Base-by-base conservation (phyloP, 2,113 vertebrate species). In the Chrysemys picta region DNA sequence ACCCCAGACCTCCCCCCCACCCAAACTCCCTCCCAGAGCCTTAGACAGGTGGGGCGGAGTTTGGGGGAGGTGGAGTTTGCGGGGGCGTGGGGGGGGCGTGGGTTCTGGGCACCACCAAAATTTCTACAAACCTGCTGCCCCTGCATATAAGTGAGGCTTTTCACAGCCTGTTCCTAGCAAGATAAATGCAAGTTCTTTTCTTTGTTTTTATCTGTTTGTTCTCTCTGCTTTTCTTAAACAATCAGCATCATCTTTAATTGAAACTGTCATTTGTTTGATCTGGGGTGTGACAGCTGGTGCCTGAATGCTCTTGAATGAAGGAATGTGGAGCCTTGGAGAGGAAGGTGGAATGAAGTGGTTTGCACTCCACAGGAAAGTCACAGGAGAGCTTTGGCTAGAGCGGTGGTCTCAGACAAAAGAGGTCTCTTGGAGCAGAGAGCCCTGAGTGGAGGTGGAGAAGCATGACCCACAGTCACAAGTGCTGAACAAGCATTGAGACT, bases 241-340 rank as follows among this genome's bases (percentile, higher is more conserved):
- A 83, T 83, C 25, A 17, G 1, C 17, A 81, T 88, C 8, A 25
- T 17, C 76, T 94, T 93, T 96, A 78, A 24, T 47, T 85, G 25
- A 94, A 81, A 76, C 17, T 49, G n/a, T 59, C 56, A 47, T 91
- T 38, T 91, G 49, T 47, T 95, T 72, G 89, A 93, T 93, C 79
- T 85, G 35, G 88, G 59, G 85, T 90, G 0, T 1, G 1, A 5
- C 80, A 96, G 91, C 59, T 94, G 92, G 82, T 95, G 80, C 72
- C 42, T 75, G 81, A 92, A 54, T 91, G 89, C n/a, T 93, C 88
- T 82, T 89, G 84, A 94, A 90, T 76, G 82, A 80, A 91, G 87
- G 31, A 90, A 82, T 80, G 56, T 38, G 59, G 87, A 38, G 52
- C 42, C 65, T 56, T 95, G 95, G 69, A 84, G 31, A 85, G 42